phyloP scores from a whole-genome alignment of 2,113 vertebrate genomes.

The Dicaeum eximium region DNA sequence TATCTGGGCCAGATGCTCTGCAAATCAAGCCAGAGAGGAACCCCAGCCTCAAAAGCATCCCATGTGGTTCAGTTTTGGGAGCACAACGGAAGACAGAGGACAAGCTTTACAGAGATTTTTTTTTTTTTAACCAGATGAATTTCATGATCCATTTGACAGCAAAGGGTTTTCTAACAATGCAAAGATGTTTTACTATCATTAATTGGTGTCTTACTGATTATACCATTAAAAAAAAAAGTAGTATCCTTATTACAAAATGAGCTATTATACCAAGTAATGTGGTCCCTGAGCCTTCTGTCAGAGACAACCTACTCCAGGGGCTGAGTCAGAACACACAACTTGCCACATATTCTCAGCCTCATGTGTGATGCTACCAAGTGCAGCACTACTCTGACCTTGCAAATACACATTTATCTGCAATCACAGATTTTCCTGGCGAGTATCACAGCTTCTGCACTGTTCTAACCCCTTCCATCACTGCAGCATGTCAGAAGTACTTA shows the following conservation, averaged over 20 bases:
- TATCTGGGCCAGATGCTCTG: not conserved
- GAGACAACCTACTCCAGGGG: not conserved
- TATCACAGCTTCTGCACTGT: not conserved
- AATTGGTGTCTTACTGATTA: not conserved
- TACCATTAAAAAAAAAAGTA: not conserved
- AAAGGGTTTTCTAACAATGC: not conserved
- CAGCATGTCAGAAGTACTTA: not conserved
- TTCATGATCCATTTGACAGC: not conserved
- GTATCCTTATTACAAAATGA: not conserved
- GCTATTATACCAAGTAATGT: not conserved
- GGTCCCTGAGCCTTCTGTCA: not conserved
- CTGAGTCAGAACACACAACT: not conserved
- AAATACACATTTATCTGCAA: not conserved
- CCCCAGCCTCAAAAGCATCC: not conserved
- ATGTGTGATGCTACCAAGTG: not conserved
- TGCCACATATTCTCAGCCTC: not conserved
- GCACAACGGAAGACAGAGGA: not conserved
- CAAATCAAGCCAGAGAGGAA: not conserved
- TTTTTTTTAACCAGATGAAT: not conserved
- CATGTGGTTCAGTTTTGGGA: not conserved
- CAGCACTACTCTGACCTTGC: not conserved
- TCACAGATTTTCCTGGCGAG: not conserved
- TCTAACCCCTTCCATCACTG: not conserved
- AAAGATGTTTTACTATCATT: not conserved
- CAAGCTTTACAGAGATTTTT: not conserved